Conservation (phyloP, 2,113 vertebrate genomes). For the Muntiacus muntjak region DNA sequence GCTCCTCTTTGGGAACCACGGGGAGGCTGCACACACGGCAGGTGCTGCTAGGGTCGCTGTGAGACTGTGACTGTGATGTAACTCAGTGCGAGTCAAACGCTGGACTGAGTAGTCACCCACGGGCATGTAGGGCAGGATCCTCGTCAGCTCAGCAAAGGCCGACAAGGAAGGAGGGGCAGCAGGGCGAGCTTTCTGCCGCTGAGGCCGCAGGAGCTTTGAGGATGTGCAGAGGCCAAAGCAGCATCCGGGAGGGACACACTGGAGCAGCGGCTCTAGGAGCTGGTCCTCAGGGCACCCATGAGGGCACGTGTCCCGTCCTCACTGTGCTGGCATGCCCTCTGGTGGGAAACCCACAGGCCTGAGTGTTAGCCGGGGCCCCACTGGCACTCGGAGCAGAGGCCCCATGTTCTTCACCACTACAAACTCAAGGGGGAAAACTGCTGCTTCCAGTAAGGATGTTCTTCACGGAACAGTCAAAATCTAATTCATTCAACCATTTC, state of each 20-base stretch:
- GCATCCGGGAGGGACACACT: rapidly evolving
- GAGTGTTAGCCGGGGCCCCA: neutral
- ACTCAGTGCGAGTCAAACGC: rapidly evolving
- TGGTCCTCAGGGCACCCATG: neutral
- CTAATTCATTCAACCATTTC: neutral
- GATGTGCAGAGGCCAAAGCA: neutral
- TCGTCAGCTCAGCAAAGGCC: neutral
- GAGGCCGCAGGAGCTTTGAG: rapidly evolving
- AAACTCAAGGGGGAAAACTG: neutral
- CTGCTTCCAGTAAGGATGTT: neutral
- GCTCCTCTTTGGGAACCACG: neutral
- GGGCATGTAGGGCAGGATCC: neutral
- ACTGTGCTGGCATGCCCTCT: neutral
- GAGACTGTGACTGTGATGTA: too few species aligned
- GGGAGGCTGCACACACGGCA: rapidly evolving
- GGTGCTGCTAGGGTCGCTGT: rapidly evolving
- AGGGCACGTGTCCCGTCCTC: neutral
- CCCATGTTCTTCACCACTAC: neutral
- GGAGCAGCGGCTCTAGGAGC: neutral
- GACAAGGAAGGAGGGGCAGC: neutral
- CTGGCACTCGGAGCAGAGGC: rapidly evolving
- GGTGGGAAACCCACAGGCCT: neutral
- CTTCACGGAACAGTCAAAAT: neutral
- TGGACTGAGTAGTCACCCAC: too few species aligned
- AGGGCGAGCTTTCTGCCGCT: neutral